Evolutionary conservation across 2,113 vertebrate species (phyloP).

Genomic region (Suricata suricatta): DNA sequence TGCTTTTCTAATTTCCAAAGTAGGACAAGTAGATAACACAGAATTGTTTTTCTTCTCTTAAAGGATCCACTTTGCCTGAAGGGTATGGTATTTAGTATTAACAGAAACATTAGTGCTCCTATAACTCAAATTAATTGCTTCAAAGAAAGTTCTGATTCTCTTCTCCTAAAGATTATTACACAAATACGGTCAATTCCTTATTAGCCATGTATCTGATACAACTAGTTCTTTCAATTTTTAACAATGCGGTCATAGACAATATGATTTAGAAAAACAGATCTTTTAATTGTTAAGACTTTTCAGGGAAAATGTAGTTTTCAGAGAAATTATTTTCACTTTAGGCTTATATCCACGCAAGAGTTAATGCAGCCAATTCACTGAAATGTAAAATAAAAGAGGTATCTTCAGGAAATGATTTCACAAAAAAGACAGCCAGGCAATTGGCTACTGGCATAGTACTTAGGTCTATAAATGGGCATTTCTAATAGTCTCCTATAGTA

Average conservation of each 20-base stretch:
- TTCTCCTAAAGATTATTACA: background rate
- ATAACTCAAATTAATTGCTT: background rate
- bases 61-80: background rate
- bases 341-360: background rate
- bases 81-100: background rate
- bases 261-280: background rate
- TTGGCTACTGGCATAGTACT: background rate
- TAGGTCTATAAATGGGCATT: background rate
- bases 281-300: background rate
- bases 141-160: background rate
- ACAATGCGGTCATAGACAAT: background rate
- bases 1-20: background rate
- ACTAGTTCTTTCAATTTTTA: background rate
- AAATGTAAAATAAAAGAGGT: background rate
- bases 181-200: background rate
- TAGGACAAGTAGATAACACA: background rate
- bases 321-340: conserved; percentile 3
- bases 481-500: background rate
- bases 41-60: background rate
- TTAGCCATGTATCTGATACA: background rate
- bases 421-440: background rate
- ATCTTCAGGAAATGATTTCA: background rate
- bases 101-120: background rate
- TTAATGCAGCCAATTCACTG: background rate
- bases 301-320: background rate